A percentile compares a stretch with the other conserved stretches of the same genome.
Conservation (phyloP, 2,888 invertebrate species). For the Masnerella sp. region DNA sequence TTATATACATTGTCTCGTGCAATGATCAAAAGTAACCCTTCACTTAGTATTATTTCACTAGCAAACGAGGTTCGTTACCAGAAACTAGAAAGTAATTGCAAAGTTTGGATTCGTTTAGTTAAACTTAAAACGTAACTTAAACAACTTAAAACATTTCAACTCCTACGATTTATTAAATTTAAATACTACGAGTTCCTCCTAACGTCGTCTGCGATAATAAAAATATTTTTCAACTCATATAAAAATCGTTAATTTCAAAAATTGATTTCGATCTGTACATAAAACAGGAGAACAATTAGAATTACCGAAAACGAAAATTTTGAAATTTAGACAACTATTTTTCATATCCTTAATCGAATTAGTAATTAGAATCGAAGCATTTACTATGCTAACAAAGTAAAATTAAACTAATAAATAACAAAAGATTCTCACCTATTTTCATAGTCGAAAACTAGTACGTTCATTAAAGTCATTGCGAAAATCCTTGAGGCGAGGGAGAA, state of each 20-base stretch:
- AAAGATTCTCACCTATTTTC: constrained; percentile 41
- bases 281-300: constrained; percentile 1
- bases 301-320: constrained; percentile 5
- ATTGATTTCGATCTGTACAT: too few relatives aligned
- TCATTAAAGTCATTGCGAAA: constrained; percentile 18
- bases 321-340: constrained; percentile 6
- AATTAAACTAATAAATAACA: constrained; percentile 7
- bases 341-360: constrained; percentile 9
- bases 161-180: background rate
- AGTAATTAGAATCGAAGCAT: constrained; percentile 45
- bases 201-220: background rate
- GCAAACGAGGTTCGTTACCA: background rate
- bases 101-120: background rate
- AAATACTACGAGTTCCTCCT: constrained; percentile 5
- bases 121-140: background rate
- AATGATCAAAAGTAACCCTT: background rate
- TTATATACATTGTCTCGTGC: constrained; percentile 23
- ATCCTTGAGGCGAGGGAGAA: too few relatives aligned
- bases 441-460: constrained; percentile 42
- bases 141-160: background rate
- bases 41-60: background rate
- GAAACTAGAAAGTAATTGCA: background rate
- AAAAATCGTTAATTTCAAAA: too few relatives aligned
- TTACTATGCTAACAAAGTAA: constrained; percentile 10
- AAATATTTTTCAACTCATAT: too few relatives aligned